Percentiles rank a stretch among this genome's conserved stretches.
Evolutionary conservation across 2,888 invertebrate genomes (phyloP).

Genomic region (Temnothorax rugatulus): DNA sequence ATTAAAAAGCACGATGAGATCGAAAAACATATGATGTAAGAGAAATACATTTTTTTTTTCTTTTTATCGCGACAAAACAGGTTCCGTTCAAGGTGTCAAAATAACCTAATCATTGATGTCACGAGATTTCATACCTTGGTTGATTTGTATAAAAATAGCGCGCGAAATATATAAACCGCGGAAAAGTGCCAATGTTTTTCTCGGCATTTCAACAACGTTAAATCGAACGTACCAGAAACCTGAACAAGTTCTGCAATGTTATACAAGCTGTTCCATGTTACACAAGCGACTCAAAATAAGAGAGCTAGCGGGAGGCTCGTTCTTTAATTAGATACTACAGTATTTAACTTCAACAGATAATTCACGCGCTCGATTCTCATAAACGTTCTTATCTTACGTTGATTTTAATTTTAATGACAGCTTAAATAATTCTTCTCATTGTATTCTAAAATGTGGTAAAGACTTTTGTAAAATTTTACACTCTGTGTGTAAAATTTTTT

Average conservation of each 20-base stretch:
- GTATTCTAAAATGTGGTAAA: conserved; percentile 5
- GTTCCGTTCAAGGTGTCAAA: neutral
- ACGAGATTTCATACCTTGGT: neutral
- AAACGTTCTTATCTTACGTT: neutral
- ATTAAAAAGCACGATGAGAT: neutral
- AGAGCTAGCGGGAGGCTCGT: neutral
- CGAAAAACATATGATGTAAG: neutral
- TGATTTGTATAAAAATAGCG: conserved; percentile 30
- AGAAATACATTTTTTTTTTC: neutral
- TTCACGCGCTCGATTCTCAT: neutral
- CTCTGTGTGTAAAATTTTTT: neutral
- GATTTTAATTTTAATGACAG: neutral
- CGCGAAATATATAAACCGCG: conserved; percentile 10
- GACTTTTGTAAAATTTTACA: neutral
- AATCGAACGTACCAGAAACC: neutral
- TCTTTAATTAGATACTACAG: neutral
- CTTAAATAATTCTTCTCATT: neutral
- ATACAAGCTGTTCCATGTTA: neutral
- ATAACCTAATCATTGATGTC: neutral
- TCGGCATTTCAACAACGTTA: neutral
- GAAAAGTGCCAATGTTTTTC: conserved; percentile 10
- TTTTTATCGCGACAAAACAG: neutral
- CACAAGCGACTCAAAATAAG: neutral
- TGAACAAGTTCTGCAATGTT: neutral
- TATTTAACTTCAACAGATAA: neutral